These are phyloP conservation scores for Teinopalpus imperialis DNA, from an alignment of 2,888 invertebrate genomes.

Conservation along the genomic window DNA sequence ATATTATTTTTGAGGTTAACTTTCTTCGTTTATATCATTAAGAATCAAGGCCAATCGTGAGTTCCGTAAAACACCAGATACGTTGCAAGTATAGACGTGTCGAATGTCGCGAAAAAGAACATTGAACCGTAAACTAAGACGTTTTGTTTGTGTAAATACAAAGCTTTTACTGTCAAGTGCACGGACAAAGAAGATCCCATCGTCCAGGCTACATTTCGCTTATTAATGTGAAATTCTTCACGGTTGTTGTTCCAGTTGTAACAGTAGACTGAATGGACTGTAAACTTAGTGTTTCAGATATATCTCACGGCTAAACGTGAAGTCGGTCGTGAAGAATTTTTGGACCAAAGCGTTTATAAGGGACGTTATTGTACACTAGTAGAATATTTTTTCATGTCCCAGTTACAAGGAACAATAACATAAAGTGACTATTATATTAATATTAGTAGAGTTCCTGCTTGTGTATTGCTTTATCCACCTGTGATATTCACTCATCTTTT, in stretches of 20 bases:
- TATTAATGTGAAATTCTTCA: slow-evolving; percentile 50
- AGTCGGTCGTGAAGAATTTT: slow-evolving; percentile 77
- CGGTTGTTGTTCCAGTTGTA: slow-evolving; percentile 50
- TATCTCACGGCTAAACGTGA: slow-evolving; percentile 60
- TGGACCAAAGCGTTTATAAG: slow-evolving; percentile 57
- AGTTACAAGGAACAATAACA: slow-evolving; percentile 43
- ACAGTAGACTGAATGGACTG: slow-evolving; percentile 50
- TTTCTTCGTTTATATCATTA: slow-evolving; percentile 53
- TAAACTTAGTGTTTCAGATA: slow-evolving; percentile 56
- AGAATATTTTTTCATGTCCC: slow-evolving; percentile 40
- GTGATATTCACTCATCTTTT: slow-evolving; percentile 68
- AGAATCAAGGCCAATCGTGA: slow-evolving; percentile 53
- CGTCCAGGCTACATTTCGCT: slow-evolving; percentile 51
- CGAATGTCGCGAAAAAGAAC: slow-evolving; percentile 79
- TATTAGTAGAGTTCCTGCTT: slow-evolving; percentile 74
- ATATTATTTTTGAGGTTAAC: slow-evolving; percentile 78
- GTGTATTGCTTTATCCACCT: slow-evolving; percentile 74
- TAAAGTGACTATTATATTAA: slow-evolving; percentile 44
- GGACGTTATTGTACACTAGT: slow-evolving; percentile 57
- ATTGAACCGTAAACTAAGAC: slow-evolving; percentile 71
- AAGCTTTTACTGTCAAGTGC: slow-evolving; percentile 79
- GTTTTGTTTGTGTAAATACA: slow-evolving; percentile 81
- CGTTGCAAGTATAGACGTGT: slow-evolving; percentile 50
- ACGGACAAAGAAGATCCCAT: slow-evolving; percentile 76
- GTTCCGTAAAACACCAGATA: slow-evolving; percentile 43